These are phyloP conservation scores for Macrobrachium rosenbergii DNA, from an alignment of 1,140 invertebrate species.

Conservation along the genomic window DNA sequence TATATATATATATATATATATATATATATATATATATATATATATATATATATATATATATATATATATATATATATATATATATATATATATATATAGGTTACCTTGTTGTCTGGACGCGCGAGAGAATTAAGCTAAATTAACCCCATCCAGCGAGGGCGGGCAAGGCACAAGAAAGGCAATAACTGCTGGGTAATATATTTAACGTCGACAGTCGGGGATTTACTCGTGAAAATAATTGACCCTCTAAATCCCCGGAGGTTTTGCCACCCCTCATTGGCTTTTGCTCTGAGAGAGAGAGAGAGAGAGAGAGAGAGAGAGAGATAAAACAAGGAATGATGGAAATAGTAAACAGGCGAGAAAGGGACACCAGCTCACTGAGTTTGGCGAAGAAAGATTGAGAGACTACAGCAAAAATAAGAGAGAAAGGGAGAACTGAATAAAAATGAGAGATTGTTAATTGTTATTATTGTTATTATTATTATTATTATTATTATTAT, in stretches of 20 bases:
- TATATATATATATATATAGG: too few relatives aligned
- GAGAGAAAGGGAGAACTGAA: not conserved
- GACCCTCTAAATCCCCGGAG: slow-evolving; percentile 48
- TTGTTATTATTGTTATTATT: not conserved
- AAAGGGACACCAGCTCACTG: too few relatives aligned
- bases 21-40: too few relatives aligned
- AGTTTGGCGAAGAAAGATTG: not conserved
- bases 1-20: too few relatives aligned
- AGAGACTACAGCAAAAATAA: not conserved
- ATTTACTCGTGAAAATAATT: slow-evolving; percentile 57
- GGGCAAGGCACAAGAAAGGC: slow-evolving; percentile 3
- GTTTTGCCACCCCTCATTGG: slow-evolving; percentile 37
- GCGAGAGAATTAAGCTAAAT: too few relatives aligned
- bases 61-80: too few relatives aligned
- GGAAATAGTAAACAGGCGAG: not conserved
- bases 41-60: too few relatives aligned
- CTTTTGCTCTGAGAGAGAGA: not conserved
- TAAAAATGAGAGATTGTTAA: not conserved
- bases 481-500: not conserved
- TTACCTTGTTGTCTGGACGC: too few relatives aligned
- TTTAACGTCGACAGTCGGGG: slow-evolving; percentile 45
- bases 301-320: not conserved
- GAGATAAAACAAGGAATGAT: not conserved
- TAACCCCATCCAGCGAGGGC: not conserved
- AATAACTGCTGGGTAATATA: slow-evolving; percentile 49